Evolutionary conservation across 2,888 invertebrate genomes (phyloP), one percentile per base, ranked within the genome.

Genomic region (Zaprionus obscuricornis): DNA sequence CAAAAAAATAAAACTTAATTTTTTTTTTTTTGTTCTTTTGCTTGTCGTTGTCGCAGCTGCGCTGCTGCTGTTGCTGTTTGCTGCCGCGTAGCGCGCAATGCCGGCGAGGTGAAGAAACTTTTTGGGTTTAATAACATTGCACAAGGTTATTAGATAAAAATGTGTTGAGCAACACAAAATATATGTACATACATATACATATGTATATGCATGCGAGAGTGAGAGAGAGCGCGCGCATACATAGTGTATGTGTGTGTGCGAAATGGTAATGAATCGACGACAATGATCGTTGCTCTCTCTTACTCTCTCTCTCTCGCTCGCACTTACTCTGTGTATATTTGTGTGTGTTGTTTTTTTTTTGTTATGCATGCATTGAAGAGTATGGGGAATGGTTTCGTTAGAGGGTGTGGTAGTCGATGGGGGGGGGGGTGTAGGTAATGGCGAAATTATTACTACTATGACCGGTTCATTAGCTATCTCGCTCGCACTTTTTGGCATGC

Each of bases 41-140:
- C 22, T 20, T 18, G 39, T 20, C 26, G 22, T 42, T 54, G 73
- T 43, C 24, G 10, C 60, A 57, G 65, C 55, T 29, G 36, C 56
- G 47, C 22, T 42, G 50, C 51, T 46, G 51, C 66, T 50, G 55
- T 39, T 17, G 31, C 27, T 22, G 62, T 46, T 51, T 43, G 50
- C 62, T 52, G 71, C 47, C 45, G 60, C n/a, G n/a, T n/a, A n/a
- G n/a, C n/a, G n/a, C n/a, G n/a, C 62, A 42, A 52, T 66, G 59
- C 63, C 51, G 57, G 56, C 64, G 84, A 88, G 89, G 89, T 89
- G 85, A 89, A 89, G 77, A 89, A 89, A 89, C 89, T 89, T 89
- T 89, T 88, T 87, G 88, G 88, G 90, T 89, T 89, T 89, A 89
- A 89, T 88, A 89, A 89, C 89, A 89, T 83, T 87, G 76, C 78